Conservation (phyloP, 2,113 vertebrate species). For the Ahaetulla prasina region DNA sequence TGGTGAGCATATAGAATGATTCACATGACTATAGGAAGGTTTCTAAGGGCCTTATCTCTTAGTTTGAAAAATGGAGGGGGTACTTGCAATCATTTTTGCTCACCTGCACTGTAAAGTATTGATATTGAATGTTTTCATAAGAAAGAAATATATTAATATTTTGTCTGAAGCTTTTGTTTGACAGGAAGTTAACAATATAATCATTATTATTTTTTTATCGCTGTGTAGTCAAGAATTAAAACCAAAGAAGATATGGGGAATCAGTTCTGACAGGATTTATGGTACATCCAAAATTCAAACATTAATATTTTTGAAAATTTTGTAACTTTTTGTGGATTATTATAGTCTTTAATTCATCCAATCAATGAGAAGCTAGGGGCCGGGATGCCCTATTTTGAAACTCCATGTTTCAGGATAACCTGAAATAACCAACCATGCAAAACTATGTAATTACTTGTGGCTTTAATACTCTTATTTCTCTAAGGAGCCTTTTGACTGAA, state of each 20-base stretch:
- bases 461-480: conserved; percentile 58
- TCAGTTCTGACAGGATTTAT: not conserved
- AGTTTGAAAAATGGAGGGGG: not conserved
- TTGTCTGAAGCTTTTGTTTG: not conserved
- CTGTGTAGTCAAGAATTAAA: not conserved
- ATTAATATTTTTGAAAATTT: not conserved
- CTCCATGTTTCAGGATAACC: not conserved
- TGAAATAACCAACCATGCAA: conserved; percentile 46
- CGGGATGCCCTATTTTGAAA: not conserved
- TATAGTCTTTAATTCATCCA: not conserved
- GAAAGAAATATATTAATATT: not conserved
- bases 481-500: conserved; percentile 49
- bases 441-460: conserved; percentile 58
- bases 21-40: not conserved
- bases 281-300: not conserved
- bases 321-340: not conserved
- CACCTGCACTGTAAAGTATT: not conserved
- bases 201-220: not conserved
- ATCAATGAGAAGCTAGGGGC: conserved; percentile 19
- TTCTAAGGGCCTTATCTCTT: not conserved
- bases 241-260: not conserved
- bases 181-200: not conserved
- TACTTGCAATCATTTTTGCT: not conserved
- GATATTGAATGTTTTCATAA: not conserved
- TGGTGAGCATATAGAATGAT: not conserved